phyloP scores from a whole-genome alignment of 2,113 vertebrate genomes.

The Albula goreensis region DNA sequence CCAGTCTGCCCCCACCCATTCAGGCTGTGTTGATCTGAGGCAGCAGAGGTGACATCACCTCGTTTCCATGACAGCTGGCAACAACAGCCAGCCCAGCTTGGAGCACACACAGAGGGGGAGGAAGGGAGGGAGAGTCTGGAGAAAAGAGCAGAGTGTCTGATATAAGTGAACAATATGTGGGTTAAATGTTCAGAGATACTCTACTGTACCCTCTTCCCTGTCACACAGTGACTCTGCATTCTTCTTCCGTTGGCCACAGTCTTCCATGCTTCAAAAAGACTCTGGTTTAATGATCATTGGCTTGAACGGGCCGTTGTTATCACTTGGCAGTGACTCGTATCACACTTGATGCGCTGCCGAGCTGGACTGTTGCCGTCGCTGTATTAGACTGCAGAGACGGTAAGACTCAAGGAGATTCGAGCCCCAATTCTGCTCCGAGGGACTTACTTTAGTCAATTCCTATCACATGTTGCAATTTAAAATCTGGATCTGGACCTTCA shows the following conservation, averaged over 20 bases:
- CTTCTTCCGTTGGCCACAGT: not conserved
- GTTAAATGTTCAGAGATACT: not conserved
- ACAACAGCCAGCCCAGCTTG: not conserved
- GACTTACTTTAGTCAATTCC: not conserved
- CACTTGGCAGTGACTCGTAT: not conserved
- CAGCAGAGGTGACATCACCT: conserved; percentile 7
- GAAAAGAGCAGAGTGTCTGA: not conserved
- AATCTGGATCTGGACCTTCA: not conserved
- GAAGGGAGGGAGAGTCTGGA: not conserved
- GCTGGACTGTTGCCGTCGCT: not conserved
- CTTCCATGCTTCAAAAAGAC: not conserved
- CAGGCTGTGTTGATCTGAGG: not conserved
- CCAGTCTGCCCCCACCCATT: not conserved
- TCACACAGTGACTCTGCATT: not conserved
- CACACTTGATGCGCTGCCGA: not conserved
- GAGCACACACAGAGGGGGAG: not conserved
- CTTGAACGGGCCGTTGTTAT: not conserved
- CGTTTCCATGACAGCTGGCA: conserved; percentile 2
- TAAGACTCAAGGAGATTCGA: not conserved
- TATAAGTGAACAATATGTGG: not conserved
- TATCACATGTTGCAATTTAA: not conserved
- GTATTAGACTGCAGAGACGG: not conserved
- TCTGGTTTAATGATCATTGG: not conserved
- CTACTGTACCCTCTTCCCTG: not conserved
- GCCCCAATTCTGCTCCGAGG: not conserved